A percentile compares a stretch with the other conserved stretches of the same genome.
These are phyloP conservation scores for Somateria mollissima DNA, from an alignment of 2,797 vertebrate genomes.

Conservation along the genomic window DNA sequence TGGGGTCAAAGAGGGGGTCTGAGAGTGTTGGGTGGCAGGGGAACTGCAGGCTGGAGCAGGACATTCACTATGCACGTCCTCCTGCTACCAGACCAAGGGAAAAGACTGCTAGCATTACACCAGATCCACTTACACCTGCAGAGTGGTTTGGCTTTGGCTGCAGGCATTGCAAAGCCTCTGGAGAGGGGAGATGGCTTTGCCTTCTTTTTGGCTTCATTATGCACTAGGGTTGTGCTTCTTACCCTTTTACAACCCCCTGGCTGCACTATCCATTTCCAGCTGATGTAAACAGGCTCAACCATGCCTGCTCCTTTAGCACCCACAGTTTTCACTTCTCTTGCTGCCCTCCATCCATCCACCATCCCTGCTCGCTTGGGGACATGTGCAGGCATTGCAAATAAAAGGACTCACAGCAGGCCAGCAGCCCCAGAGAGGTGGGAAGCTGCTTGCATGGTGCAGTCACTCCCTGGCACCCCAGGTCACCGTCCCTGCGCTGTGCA, in stretches of 20 bases:
- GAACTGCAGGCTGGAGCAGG: rapidly evolving
- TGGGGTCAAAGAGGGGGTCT: rapidly evolving
- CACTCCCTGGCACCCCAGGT: neutral
- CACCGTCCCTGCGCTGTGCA: neutral
- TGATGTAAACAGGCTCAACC: neutral
- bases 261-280: neutral
- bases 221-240: neutral
- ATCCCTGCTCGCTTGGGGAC: neutral
- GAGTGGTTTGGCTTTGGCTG: neutral
- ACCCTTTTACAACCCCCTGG: neutral
- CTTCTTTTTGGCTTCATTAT: neutral
- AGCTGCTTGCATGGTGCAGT: neutral
- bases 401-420: neutral
- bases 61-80: neutral
- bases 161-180: no score
- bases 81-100: neutral
- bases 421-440: neutral
- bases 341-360: neutral
- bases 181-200: neutral
- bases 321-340: rapidly evolving
- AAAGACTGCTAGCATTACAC: neutral
- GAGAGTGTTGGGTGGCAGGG: neutral
- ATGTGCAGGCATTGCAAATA: rapidly evolving
- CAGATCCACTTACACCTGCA: rapidly evolving
- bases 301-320: neutral